Evolutionary conservation across 2,888 invertebrate species (phyloP), one percentile per base, ranked within the genome.

Genomic region (Orthonevra nobilis): DNA sequence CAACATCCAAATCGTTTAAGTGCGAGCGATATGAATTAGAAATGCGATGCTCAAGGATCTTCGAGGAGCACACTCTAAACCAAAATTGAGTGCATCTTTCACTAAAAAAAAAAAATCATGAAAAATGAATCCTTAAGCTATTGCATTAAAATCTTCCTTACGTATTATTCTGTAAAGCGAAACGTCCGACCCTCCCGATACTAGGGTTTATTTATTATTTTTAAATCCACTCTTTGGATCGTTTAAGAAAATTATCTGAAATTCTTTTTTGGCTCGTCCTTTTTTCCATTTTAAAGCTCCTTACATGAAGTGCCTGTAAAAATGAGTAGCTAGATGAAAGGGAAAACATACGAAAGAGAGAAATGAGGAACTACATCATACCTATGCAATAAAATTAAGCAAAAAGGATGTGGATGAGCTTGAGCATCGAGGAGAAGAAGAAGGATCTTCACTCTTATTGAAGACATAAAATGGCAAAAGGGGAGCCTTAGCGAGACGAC

Each of bases 241-340:
- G 10, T 20, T 44, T 42, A n/a, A n/a, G n/a, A n/a, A n/a, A n/a
- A n/a, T n/a, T n/a, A n/a, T n/a, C n/a, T n/a, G n/a, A n/a, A n/a
- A n/a, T 26, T 66, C 42, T 30, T 46, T 23, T 17, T 23, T 5
- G 6, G 2, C 0, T 6, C 10, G 19, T 32, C 40, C 40, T 50
- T 60, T 50, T 34, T 58, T 26, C 42, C 40, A 58, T 60, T 69
- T 68, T 70, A 61, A 70, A 52, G 42, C 69, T 44, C n/a, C 60
- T 52, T 42, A 60, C 52, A 42, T 60, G 69, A 52, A 70, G 60
- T 42, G 60, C 52, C 52, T 52, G 52, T 61, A 70, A 70, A 50
- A 52, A 36, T 9, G 34, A n/a, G n/a, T n/a, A n/a, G n/a, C n/a
- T n/a, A n/a, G n/a, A 20, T 34, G 50, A 60, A 36, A 46, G 26